Percentiles rank a stretch among this genome's conserved stretches.
Conservation (phyloP, 2,888 invertebrate species). For the Eupeodes luniger region DNA sequence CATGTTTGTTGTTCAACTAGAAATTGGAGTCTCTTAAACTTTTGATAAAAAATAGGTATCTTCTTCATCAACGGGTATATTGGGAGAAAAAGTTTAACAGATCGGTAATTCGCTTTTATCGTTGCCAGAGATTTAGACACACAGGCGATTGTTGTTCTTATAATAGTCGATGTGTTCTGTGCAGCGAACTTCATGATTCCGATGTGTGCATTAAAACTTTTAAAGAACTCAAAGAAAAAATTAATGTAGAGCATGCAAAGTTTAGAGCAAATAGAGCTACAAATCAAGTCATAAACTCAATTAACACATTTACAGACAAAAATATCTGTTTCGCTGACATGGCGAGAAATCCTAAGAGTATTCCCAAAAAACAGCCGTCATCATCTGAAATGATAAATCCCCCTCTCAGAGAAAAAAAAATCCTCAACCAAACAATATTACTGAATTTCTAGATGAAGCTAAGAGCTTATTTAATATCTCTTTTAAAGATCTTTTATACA, state of each 20-base stretch:
- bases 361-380: background rate
- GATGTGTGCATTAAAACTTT: background rate
- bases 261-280: background rate
- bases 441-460: background rate
- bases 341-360: background rate
- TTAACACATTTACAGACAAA: background rate
- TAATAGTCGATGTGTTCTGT: conserved; percentile 2
- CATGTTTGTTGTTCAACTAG: background rate
- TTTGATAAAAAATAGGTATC: no score
- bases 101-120: conserved; percentile 15
- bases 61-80: no score
- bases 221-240: background rate
- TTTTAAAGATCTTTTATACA: no score
- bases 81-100: conserved; percentile 2
- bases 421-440: background rate
- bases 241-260: no score
- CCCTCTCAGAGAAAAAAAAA: no score
- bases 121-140: conserved; percentile 27
- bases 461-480: background rate
- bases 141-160: conserved; percentile 27
- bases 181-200: conserved; percentile 19
- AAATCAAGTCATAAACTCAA: background rate
- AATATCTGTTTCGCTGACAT: conserved; percentile 13
- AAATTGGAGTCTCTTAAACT: no score
- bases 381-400: no score